These are phyloP conservation scores for Heterotilapia buettikoferi DNA, from an alignment of 2,113 vertebrate species.

Conservation along the genomic window DNA sequence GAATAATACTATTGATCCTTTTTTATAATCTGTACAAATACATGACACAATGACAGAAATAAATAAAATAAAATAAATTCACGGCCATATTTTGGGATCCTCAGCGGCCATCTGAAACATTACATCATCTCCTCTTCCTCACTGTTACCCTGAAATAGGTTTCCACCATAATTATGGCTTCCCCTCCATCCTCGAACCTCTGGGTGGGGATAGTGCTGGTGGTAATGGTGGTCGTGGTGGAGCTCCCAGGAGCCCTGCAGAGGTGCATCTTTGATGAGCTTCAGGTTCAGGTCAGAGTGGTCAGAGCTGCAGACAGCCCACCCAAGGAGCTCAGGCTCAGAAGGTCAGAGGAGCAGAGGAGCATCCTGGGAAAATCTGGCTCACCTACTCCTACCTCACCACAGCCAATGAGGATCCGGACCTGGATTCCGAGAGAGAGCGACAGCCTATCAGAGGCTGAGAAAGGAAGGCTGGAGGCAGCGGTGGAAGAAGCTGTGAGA, in stretches of 20 bases:
- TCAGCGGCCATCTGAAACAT: neutral
- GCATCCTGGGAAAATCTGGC: neutral
- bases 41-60: neutral
- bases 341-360: neutral
- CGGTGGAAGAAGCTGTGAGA: conserved; percentile 58
- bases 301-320: conserved; percentile 12
- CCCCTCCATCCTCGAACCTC: neutral
- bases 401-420: conserved; percentile 71
- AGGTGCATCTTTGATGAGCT: conserved; percentile 71
- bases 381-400: neutral
- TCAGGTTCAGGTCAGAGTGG: conserved; percentile 60
- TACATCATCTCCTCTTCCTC: neutral
- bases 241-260: conserved; percentile 15
- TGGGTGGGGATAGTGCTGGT: conserved; percentile 18
- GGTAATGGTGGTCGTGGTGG: conserved; percentile 9
- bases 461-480: conserved; percentile 40
- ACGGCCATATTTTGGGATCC: neutral
- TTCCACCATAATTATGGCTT: neutral
- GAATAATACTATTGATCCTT: neutral
- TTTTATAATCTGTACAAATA: neutral
- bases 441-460: conserved; percentile 37
- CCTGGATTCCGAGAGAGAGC: conserved; percentile 57
- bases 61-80: neutral
- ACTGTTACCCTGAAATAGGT: neutral
- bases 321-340: neutral